These are phyloP conservation scores for Nephrotoma appendiculata DNA, from an alignment of 2,888 invertebrate genomes.

Conservation along the genomic window DNA sequence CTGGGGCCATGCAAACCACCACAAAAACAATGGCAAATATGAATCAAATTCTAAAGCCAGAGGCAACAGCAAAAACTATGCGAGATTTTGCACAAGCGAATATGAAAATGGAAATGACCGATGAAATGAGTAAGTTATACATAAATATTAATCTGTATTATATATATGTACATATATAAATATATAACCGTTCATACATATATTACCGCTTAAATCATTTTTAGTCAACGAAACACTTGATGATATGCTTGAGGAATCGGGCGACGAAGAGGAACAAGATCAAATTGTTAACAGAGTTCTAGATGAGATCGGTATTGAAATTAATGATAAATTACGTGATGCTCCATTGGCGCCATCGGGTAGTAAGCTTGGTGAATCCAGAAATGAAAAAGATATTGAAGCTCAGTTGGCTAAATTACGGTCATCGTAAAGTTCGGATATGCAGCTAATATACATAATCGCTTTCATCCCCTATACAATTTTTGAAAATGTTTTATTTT, in stretches of 20 bases:
- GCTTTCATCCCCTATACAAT: background rate
- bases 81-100: constrained; percentile 71
- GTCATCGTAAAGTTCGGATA: constrained; percentile 22
- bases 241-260: constrained; percentile 76
- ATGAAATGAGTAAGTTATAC: constrained; percentile 70
- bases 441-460: background rate
- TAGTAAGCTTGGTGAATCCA: constrained; percentile 38
- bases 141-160: background rate
- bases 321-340: constrained; percentile 66
- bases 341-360: constrained; percentile 43
- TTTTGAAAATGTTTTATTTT: background rate
- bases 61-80: constrained; percentile 67
- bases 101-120: constrained; percentile 88
- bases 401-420: constrained; percentile 52
- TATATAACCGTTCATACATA: background rate
- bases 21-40: constrained; percentile 79
- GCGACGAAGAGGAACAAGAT: constrained; percentile 80
- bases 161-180: background rate
- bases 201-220: background rate
- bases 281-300: constrained; percentile 77
- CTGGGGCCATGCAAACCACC: constrained; percentile 76
- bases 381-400: constrained; percentile 55
- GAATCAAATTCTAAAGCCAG: constrained; percentile 76
- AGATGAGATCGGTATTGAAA: constrained; percentile 95
- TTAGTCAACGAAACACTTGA: constrained; percentile 80